These are phyloP conservation scores for Tragelaphus scriptus DNA, from an alignment of 2,113 vertebrate species.

Conservation along the genomic window DNA sequence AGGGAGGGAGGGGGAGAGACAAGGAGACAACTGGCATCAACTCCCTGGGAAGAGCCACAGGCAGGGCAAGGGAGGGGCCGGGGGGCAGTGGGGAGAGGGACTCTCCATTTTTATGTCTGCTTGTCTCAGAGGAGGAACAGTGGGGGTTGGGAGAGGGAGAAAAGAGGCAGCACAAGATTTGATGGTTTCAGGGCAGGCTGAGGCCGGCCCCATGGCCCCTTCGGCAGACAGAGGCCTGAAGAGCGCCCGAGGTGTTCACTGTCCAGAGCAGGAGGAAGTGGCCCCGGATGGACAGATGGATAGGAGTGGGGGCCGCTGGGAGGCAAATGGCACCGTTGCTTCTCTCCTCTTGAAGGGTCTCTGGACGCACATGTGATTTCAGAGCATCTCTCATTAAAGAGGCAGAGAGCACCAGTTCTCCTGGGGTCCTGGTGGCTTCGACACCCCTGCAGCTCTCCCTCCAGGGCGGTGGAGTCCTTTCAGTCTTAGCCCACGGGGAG, in stretches of 20 bases:
- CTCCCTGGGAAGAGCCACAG: conserved; percentile 51
- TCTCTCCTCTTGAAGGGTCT: not conserved
- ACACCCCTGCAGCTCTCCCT: not conserved
- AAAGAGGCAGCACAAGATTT: conserved; percentile 65
- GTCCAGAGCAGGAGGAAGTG: not conserved
- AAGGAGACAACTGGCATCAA: conserved; percentile 74
- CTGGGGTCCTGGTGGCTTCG: not conserved
- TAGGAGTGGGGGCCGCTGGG: not conserved
- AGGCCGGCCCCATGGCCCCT: not conserved
- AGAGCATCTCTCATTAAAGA: not conserved
- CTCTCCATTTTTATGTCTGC: conserved; percentile 77
- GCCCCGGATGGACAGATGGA: not conserved
- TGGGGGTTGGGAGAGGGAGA: not conserved
- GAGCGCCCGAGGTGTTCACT: not conserved
- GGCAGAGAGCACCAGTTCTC: not conserved
- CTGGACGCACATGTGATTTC: not conserved
- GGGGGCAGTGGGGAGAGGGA: conserved; percentile 76
- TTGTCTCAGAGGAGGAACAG: conserved; percentile 75
- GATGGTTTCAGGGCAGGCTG: conserved; percentile 50
- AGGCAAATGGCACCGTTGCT: not conserved
- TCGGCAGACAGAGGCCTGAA: not conserved
- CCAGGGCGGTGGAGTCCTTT: conserved; percentile 23
- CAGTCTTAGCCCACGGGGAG: not conserved
- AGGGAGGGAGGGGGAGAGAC: conserved; percentile 68
- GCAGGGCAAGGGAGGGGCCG: conserved; percentile 69